Conservation (phyloP, 2,113 vertebrate genomes). For the Brevimyrus niger region DNA sequence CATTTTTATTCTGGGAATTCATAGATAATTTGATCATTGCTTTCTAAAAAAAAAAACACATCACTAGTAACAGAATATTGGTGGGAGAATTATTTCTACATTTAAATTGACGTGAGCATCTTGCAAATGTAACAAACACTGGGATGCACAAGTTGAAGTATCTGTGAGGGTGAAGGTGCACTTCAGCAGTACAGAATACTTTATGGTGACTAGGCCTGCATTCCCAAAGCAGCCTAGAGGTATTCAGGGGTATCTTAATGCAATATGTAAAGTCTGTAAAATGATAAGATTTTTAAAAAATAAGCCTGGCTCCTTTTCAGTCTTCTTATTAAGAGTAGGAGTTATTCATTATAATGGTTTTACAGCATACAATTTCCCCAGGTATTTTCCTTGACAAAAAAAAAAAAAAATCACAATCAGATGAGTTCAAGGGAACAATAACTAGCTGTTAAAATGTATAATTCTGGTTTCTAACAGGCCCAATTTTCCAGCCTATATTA, state of each 20-base stretch:
- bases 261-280: neutral
- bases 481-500: neutral
- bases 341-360: neutral
- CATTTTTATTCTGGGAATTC: neutral
- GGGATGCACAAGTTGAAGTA: neutral
- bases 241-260: neutral
- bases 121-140: neutral
- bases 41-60: neutral
- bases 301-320: neutral
- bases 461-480: neutral
- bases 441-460: neutral
- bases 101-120: neutral
- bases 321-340: neutral
- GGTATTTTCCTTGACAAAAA: neutral
- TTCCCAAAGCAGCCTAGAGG: neutral
- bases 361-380: neutral
- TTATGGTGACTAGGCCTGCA: neutral
- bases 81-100: neutral
- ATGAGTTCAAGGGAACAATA: neutral
- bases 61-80: neutral
- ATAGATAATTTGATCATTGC: neutral
- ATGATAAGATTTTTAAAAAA: neutral
- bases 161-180: neutral
- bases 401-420: neutral
- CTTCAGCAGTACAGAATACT: neutral